These are phyloP conservation scores for Psilopogon haemacephalus DNA, from an alignment of 2,113 vertebrate species.

Conservation along the genomic window DNA sequence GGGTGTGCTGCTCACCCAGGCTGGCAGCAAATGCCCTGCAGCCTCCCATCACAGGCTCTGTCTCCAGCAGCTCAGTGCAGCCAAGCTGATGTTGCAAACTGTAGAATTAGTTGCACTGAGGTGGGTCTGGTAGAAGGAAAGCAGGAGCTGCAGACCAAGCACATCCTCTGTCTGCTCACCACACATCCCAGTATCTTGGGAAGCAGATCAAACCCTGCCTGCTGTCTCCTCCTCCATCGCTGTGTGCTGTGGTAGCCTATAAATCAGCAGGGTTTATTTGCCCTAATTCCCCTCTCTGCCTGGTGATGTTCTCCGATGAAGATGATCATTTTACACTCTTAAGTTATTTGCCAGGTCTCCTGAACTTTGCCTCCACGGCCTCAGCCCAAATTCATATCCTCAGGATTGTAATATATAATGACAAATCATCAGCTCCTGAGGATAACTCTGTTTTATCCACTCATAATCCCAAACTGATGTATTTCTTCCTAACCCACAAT, in stretches of 20 bases:
- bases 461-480: conserved; percentile 30
- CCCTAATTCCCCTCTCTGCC: not conserved
- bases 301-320: not conserved
- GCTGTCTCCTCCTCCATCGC: not conserved
- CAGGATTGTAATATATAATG: not conserved
- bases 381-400: not conserved
- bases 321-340: not conserved
- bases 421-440: not conserved
- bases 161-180: not conserved
- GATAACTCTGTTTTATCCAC: conserved; percentile 18
- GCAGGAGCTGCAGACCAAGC: not conserved
- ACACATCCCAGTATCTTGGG: not conserved
- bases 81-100: accelerated
- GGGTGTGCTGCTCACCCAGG: not conserved
- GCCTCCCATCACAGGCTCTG: accelerated
- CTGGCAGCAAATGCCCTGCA: not conserved
- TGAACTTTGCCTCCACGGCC: conserved; percentile 13
- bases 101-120: not conserved
- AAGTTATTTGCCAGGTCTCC: conserved; percentile 10
- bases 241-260: not conserved
- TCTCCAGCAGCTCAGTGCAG: not conserved
- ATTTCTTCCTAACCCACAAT: conserved; percentile 17
- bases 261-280: conserved; percentile 30
- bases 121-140: not conserved
- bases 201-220: not conserved